Evolutionary conservation across 2,113 vertebrate genomes (phyloP), one percentile per base, ranked within the genome.

Genomic region (Guaruba guarouba): DNA sequence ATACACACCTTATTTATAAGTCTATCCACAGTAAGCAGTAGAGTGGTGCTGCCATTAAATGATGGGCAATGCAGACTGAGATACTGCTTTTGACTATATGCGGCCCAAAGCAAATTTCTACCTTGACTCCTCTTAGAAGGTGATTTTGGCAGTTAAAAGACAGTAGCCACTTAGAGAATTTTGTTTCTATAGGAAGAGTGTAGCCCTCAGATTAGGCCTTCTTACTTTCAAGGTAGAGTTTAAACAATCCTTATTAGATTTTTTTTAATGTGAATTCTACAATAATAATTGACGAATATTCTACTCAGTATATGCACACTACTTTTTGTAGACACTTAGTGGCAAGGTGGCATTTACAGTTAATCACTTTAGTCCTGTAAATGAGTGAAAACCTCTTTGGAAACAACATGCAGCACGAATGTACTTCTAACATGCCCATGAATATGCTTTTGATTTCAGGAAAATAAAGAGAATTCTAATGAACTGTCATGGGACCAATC

Each of bases 381-480:
- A 55, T 29, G 27, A 44, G 10, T 66, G 20, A 59, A 82, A 70
- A 17, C 7, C 25, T 63, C 59, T 92, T 35, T 78, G 43, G 35
- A 49, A 83, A 77, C 7, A 88, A 54, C 9, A 4, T 28, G 14
- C 14, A 73, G 28, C 14, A 48, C 41, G n/a, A 90, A 51, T 1
- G 1, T 49, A 48, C 5, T 37, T 83, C 14, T 96, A 67, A 86
- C 8, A 27, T 66, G 24, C 81, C 19, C 17, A 12, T 66, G 75
- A 20, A 73, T 31, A 33, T 91, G 20, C 23, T 69, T 92, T 76
- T 87, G 24, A 54, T 97, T 97, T 90, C 85, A 98, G 98, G 97
- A 97, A 88, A 95, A 98, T 87, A 98, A 98, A 97, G 98, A 98
- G 95, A 98, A 98, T 91, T 54, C 91, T 46, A 54, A 63, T 66